Percentiles rank a stretch among this genome's conserved stretches.
Evolutionary conservation across 2,797 vertebrate species (phyloP).

Genomic region (Apogon talboti): DNA sequence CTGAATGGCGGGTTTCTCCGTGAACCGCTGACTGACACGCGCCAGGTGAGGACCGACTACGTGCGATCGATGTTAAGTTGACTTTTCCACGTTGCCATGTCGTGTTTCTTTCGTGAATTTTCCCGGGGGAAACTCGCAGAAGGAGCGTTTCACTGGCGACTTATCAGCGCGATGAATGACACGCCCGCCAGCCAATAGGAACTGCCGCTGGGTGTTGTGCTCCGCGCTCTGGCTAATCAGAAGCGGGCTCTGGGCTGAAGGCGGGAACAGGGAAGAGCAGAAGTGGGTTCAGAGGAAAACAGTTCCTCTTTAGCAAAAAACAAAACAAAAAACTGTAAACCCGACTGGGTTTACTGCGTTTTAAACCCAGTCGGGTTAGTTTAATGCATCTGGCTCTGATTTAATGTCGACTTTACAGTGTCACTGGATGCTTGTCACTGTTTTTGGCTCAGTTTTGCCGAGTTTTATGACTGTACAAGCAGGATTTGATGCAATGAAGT

Average conservation of each 20-base stretch:
- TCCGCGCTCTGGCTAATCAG: conserved; percentile 36
- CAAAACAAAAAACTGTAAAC: background rate
- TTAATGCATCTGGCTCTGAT: no score
- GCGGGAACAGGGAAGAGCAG: conserved; percentile 39
- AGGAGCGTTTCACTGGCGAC: background rate
- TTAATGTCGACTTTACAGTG: no score
- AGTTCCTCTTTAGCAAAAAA: background rate
- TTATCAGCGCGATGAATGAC: conserved; percentile 30
- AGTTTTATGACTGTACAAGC: no score
- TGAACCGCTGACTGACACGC: background rate
- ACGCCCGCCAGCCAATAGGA: conserved; percentile 30
- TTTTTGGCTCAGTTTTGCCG: no score
- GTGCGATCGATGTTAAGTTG: no score
- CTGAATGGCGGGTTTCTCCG: conserved; percentile 31
- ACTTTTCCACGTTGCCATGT: background rate
- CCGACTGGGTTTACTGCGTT: background rate
- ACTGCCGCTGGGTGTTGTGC: accelerated
- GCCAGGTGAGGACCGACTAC: conserved; percentile 49
- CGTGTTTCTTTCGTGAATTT: conserved; percentile 3
- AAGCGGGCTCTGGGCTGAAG: background rate
- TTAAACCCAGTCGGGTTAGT: conserved; percentile 79
- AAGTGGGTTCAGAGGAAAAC: conserved; percentile 13
- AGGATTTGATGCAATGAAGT: no score
- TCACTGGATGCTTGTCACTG: no score
- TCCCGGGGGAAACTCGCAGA: background rate